Base-by-base conservation (phyloP, 2,888 invertebrate genomes). In the Gonocerus acuteangulatus region DNA sequence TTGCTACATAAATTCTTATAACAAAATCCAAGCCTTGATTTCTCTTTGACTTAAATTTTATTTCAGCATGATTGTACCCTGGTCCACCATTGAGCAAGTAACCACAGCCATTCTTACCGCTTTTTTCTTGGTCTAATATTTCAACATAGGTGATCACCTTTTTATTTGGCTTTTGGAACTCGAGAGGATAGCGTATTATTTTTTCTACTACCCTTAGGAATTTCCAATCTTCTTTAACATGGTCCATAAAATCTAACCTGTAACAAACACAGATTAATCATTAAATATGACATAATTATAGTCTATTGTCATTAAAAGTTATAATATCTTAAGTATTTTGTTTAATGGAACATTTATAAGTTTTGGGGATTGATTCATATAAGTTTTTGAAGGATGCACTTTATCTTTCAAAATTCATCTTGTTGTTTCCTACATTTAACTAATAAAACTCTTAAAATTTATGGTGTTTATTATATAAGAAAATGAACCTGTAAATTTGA, bases 211-310 rank as follows among this genome's bases (percentile, higher is more conserved):
- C 23, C 16, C 62, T 52, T 11, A 62, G 44, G 16, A 62, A 48
- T 11, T 39, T 52, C 2, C 42, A 42, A 4, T 47, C 48, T 19
- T 19, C 18, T 48, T 54, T 22, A n/a, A 47, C 39, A 27, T 48
- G 60, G 16, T 62, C 60, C 48, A 60, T 60, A 16, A 39, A 62
- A 15, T 54, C 52, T 15, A 62, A 36, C 89, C 89, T 0, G 85
- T 84, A 54, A 62, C 45, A 21, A 21, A 51, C 22, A 11, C n/a
- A n/a, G n/a, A n/a, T n/a, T n/a, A n/a, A n/a, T n/a, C n/a, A n/a
- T n/a, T 1, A 45, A 44, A n/a, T n/a, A n/a, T n/a, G n/a, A n/a
- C n/a, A n/a, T n/a, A n/a, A n/a, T n/a, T n/a, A n/a, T n/a, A n/a
- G n/a, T n/a, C n/a, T n/a, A n/a, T n/a, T n/a, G n/a, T n/a, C n/a